phyloP scores from a whole-genome alignment of 64 coral and sea anemone species.

The Pocillopora verrucosa region DNA sequence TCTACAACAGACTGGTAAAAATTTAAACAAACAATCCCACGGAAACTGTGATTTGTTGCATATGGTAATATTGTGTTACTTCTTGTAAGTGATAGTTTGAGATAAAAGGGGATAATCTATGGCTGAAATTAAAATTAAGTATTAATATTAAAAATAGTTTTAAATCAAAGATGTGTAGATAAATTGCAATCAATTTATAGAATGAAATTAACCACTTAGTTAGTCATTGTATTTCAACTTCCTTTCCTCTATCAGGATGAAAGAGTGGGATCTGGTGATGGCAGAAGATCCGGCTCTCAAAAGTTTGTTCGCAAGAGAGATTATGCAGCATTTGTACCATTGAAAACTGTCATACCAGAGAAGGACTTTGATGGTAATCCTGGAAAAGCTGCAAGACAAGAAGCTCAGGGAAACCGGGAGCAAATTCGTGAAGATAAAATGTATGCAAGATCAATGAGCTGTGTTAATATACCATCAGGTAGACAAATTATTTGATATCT shows the following conservation, averaged over 20 bases:
- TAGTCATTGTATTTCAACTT: not conserved
- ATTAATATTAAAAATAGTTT: too few species aligned
- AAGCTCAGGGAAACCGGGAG: not conserved
- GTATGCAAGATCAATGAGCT: not conserved
- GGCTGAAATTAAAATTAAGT: too few species aligned
- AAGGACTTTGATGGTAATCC: conserved; percentile 41
- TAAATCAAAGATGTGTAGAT: not conserved
- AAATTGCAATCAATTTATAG: not conserved
- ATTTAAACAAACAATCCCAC: too few species aligned
- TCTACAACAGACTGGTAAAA: too few species aligned
- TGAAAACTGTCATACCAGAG: conserved; percentile 51
- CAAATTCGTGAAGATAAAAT: not conserved
- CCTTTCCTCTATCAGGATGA: conserved; percentile 37
- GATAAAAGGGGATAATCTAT: too few species aligned
- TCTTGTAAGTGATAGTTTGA: too few species aligned
- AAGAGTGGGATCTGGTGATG: conserved; percentile 37
- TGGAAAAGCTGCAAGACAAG: not conserved
- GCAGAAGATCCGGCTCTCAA: not conserved
- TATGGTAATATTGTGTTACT: too few species aligned
- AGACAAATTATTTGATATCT: not conserved
- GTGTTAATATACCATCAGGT: not conserved
- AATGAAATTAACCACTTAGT: not conserved
- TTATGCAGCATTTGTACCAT: conserved; percentile 48
- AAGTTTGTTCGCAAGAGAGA: conserved; percentile 50
- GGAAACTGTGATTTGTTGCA: too few species aligned